phyloP scores from a whole-genome alignment of 1,140 invertebrate genomes.

The Ptiloglossa arizonensis region DNA sequence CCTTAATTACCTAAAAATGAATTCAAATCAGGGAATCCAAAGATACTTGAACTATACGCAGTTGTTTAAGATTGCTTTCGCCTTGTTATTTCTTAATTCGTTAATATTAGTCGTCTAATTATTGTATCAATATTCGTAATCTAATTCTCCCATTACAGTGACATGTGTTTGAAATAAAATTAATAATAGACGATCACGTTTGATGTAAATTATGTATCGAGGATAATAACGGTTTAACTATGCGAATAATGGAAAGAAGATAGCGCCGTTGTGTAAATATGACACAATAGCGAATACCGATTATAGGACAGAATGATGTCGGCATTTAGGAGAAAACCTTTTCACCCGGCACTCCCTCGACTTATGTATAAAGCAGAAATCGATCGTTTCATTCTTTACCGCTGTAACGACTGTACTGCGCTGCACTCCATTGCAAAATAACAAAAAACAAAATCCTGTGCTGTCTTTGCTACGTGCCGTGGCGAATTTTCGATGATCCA shows the following conservation, averaged over 20 bases:
- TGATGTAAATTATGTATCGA: not conserved
- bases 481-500: conserved; percentile 25
- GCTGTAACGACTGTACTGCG: conserved; percentile 8
- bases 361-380: conserved; percentile 15
- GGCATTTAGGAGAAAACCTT: conserved; percentile 68
- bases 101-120: too few relatives aligned
- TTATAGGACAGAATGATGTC: conserved; percentile 35
- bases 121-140: too few relatives aligned
- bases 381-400: conserved; percentile 37
- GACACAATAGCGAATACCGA: conserved; percentile 20
- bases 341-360: conserved; percentile 61
- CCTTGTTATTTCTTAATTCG: too few relatives aligned
- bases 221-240: not conserved
- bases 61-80: too few relatives aligned
- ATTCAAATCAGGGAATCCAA: too few relatives aligned
- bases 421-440: conserved; percentile 25
- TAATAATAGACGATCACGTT: not conserved
- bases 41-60: too few relatives aligned
- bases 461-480: conserved; percentile 30
- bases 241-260: not conserved
- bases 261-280: conserved; percentile 7
- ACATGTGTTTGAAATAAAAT: too few relatives aligned
- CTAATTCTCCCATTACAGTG: too few relatives aligned
- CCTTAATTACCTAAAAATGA: too few relatives aligned
- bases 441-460: conserved; percentile 24